Evolutionary conservation across 2,888 invertebrate genomes (phyloP), one percentile per base, ranked within the genome.

Genomic region (Dryadula phaetusa): DNA sequence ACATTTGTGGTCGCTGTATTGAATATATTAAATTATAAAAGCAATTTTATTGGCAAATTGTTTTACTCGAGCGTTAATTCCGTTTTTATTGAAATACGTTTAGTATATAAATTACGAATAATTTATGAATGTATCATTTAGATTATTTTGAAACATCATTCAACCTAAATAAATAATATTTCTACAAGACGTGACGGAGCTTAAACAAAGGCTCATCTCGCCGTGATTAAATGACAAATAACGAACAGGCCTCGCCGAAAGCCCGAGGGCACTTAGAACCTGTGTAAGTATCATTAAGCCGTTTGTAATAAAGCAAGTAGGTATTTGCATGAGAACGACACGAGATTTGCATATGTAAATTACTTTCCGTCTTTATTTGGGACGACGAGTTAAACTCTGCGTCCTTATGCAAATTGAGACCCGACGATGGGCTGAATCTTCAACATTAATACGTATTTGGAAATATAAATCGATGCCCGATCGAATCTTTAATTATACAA

Each of bases 301-400:
- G 85, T 81, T 85, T 84, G 89, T 90, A 89, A 89, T 90, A 90
- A 89, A 87, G 82, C 84, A 85, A 85, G 82, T 80, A 78, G 77
- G 82, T 88, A 89, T 91, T 90, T 88, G 89, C 89, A 90, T 89
- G 86, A 85, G 85, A 88, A 88, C 86, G 86, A 85, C 82, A 79
- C 80, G 81, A 61, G 84, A 92, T 92, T 92, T 90, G 88, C 91
- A 91, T 92, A 92, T 92, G 90, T 84, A 90, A 92, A 91, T 92
- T 81, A 83, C 84, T 85, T 85, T 87, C 84, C 84, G 85, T 85
- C 88, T 89, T 89, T 89, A 88, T 88, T 90, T 86, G 86, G 87
- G 83, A 83, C 84, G 85, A 82, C 85, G 85, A 86, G 84, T 85
- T 84, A 84, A 85, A 85, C 82, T 84, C 82, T 75, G 76, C 77